Conservation (phyloP, 2,797 vertebrate genomes). For the Hafferia zeledoni region DNA sequence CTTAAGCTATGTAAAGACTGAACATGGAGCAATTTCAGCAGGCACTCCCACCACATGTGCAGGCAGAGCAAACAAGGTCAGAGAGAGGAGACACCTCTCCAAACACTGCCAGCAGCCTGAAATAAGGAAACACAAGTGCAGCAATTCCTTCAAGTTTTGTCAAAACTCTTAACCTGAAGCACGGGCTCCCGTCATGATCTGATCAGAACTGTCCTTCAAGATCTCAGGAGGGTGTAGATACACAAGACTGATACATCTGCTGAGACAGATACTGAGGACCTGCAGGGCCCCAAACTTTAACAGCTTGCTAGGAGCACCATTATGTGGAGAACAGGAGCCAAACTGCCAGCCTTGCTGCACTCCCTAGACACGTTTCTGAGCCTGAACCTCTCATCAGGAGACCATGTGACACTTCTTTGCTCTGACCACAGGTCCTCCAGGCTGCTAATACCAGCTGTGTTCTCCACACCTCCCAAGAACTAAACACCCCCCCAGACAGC, state of each 20-base stretch:
- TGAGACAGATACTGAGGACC: not conserved
- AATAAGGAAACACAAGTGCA: not conserved
- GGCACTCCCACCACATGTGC: not conserved
- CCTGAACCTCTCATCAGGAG: not conserved
- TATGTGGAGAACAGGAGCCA: not conserved
- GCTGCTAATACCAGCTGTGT: not conserved
- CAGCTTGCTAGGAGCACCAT: not conserved
- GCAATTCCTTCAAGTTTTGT: not conserved
- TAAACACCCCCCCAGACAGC: not conserved
- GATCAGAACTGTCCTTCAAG: not conserved
- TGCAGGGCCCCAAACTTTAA: not conserved
- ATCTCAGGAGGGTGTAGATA: not conserved
- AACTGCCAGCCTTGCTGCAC: not conserved
- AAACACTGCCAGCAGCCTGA: not conserved
- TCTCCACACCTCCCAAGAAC: not conserved
- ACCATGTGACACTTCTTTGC: not conserved
- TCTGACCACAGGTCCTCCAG: no score
- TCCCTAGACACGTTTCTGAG: not conserved
- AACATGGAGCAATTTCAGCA: not conserved
- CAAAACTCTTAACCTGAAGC: not conserved
- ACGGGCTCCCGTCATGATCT: not conserved
- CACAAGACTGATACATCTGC: not conserved
- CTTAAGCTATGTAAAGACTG: not conserved
- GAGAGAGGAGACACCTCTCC: not conserved
- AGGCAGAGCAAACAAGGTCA: not conserved